A percentile compares a stretch with the other conserved stretches of the same genome.
phyloP scores from a whole-genome alignment of 2,888 invertebrate species.

The Morinoia aosen region DNA sequence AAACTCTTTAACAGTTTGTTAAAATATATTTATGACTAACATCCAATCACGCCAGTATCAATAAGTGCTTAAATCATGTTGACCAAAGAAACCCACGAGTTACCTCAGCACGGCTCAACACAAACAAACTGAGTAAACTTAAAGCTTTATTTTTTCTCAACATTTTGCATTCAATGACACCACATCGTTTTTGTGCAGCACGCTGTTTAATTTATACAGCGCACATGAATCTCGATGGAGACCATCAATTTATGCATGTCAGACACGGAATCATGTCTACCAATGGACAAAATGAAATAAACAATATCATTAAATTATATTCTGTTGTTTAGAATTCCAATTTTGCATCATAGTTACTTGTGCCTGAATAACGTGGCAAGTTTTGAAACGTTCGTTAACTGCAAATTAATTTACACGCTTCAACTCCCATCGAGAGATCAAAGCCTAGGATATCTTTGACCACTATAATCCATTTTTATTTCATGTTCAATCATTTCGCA shows the following conservation, averaged over 20 bases:
- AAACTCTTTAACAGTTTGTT: no score
- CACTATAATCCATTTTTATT: background rate
- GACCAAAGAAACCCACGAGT: background rate
- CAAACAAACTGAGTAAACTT: no score
- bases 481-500: no score
- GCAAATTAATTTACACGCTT: background rate
- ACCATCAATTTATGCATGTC: background rate
- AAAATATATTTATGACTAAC: no score
- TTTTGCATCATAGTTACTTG: no score
- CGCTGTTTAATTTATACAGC: background rate
- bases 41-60: no score
- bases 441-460: background rate
- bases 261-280: background rate
- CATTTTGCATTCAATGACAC: no score
- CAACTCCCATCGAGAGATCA: background rate
- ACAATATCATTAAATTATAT: no score
- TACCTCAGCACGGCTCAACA: no score
- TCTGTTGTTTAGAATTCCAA: no score
- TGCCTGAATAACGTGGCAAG: background rate
- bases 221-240: background rate
- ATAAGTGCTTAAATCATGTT: background rate
- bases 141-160: no score
- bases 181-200: background rate
- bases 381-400: background rate
- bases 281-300: no score